Evolutionary conservation across 2,113 vertebrate species (phyloP), one percentile per base, ranked within the genome.

Genomic region (Cyprinus carpio): DNA sequence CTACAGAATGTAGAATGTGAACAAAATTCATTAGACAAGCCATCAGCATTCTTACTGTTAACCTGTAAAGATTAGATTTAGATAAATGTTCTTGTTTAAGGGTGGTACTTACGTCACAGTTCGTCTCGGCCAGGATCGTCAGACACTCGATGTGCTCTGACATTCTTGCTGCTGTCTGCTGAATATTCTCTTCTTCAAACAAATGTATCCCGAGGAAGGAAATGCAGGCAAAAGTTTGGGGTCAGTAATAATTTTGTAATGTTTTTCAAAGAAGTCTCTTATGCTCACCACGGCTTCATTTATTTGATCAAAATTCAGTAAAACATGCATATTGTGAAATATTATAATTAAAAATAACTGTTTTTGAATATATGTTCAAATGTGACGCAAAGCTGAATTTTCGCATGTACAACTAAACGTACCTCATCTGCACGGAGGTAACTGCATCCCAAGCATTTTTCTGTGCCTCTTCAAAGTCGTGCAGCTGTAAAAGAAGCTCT

Each of bases 141-240:
- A 91, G 65, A 12, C 77, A 46, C 4, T 64, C 6, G 0, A 90
- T 87, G 88, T 88, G 91, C 18, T 82, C 86, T 64, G 88, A 90
- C 90, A 90, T 84, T 71, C 43, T 34, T 43, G 64, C 77, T 34
- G 51, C 25, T 2, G n/a, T 60, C 64, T 51, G 76, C 18, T 3
- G 76, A 80, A 15, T 7, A 34, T 67, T 78, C 23, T 85, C 76
- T 60, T 80, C 54, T 56, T 79, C 64, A 37, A 85, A 51, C 51
- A 80, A 72, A 60, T 72, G 20, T 13, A 85, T 69, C 34, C 84
- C 72, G 76, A 10, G 25, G 25, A 69, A 51, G 25, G 34, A 4
- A 51, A 65, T 49, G 20, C 5, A 8, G 4, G 34, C 65, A 67
- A 31, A 67, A 18, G 64, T 67, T 18, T 67, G 29, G 1, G 64